Evolutionary conservation across 2,797 vertebrate genomes (phyloP), one percentile per base, ranked within the genome.

Genomic region (Parotocinclus haroldoi): DNA sequence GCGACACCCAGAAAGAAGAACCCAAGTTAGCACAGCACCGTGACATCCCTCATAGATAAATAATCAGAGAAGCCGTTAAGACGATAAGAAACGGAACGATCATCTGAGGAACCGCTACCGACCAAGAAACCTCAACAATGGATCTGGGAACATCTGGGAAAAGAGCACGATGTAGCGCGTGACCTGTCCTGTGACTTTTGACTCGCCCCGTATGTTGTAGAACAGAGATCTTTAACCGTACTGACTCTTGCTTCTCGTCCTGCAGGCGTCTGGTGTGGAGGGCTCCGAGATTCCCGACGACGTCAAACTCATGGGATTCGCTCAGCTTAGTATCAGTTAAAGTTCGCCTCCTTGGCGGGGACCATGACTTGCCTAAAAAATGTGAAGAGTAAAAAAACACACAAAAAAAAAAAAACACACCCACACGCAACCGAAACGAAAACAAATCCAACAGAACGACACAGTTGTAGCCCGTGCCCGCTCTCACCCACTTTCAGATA

Each of bases 321-420:
- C 96, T 83, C 96, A 99, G 87, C 95, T 99, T 87, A 98, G 93
- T 91, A 98, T 99, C 89, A 98, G 89, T 89, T 99, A 94, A 94
- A 86, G 83, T 76, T 75, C 62, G 44, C 66, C 59, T 69, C 60
- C 78, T 5, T 38, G 45, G 59, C 50, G 51, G 59, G 67, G 76
- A 79, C 85, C 83, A 79, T 83, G 82, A 88, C 84, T 87, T 85
- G 85, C 86, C 89, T 89, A 87, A 88, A 78, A n/a, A 88, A 90
- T 89, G 88, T 89, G 87, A 90, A 90, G 87, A 89, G 83, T 66
- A 58, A 57, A 60, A 53, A 87, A 80, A 58, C 53, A 67, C 39
- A 64, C 9, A 16, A 63, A 72, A 73, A 78, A 84, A 89, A 88
- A 86, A 87, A 84, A 74, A 62, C n/a, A 52, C 48, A 56, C 86